Conservation (phyloP, 1,140 invertebrate genomes). For the Drosophila dunni region DNA sequence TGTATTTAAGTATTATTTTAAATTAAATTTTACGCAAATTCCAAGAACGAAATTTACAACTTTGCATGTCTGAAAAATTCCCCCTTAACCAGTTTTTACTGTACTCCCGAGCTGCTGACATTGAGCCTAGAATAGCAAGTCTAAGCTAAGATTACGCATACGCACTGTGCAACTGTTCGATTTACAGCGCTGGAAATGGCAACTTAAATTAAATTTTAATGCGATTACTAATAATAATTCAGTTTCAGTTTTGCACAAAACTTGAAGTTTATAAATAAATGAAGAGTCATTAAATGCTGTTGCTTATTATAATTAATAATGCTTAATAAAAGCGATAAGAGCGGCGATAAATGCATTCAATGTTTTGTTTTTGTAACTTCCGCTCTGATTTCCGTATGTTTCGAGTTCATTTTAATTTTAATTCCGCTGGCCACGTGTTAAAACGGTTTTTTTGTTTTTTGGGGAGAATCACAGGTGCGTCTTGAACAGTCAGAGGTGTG, state of each 20-base stretch:
- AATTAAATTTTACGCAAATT: too few species aligned
- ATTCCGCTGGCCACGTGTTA: conserved; percentile 28
- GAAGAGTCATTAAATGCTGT: not conserved
- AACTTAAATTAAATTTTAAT: not conserved
- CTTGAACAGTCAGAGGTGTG: not conserved
- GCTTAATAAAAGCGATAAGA: conserved; percentile 4
- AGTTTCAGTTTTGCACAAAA: too few species aligned
- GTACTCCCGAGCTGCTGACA: too few species aligned
- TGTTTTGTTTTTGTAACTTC: conserved; percentile 3
- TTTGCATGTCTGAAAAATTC: too few species aligned
- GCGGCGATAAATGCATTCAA: not conserved
- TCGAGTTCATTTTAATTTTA: conserved; percentile 13
- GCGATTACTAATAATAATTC: too few species aligned
- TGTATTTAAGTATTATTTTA: too few species aligned
- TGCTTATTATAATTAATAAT: conserved; percentile 1
- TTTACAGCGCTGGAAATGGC: not conserved
- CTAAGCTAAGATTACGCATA: conserved; percentile 11
- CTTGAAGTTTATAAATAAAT: conserved; percentile 10
- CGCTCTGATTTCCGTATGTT: conserved; percentile 19
- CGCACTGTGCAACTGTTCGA: not conserved
- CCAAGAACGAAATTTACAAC: too few species aligned
- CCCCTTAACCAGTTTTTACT: too few species aligned
- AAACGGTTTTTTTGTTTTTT: conserved; percentile 3
- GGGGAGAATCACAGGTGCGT: conserved; percentile 8
- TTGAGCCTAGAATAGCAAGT: not conserved